These are phyloP conservation scores for Allolobophora icterica DNA, from an alignment of 2,888 invertebrate species.

Conservation along the genomic window DNA sequence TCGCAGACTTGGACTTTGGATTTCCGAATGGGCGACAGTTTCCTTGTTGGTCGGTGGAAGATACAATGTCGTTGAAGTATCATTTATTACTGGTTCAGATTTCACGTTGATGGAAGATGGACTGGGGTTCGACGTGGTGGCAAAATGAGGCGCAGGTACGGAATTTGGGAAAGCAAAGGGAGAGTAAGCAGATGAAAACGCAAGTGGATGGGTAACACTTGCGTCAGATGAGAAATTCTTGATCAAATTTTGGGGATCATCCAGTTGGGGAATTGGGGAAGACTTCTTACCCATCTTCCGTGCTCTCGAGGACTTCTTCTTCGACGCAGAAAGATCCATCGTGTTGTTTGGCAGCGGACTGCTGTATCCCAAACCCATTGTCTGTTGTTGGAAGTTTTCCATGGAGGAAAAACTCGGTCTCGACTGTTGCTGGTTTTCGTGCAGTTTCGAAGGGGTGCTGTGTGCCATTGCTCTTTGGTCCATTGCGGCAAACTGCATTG, in stretches of 20 bases:
- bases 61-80: not conserved
- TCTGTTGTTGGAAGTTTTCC: not conserved
- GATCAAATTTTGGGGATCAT: not conserved
- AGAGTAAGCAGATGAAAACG: not conserved
- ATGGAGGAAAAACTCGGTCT: not conserved
- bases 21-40: not conserved
- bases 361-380: not conserved
- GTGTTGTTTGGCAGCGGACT: not conserved
- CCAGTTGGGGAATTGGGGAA: not conserved
- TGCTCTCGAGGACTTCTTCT: not conserved
- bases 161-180: not conserved
- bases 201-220: not conserved
- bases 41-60: not conserved
- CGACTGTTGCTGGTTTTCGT: not conserved
- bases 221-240: not conserved
- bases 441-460: not conserved
- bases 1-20: not conserved
- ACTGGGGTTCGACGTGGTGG: not conserved
- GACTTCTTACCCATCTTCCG: not conserved
- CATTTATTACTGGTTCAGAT: not conserved
- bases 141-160: not conserved
- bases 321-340: not conserved
- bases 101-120: not conserved
- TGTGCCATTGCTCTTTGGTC: conserved; percentile 8
- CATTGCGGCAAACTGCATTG: not conserved